A percentile compares a stretch with the other conserved stretches of the same genome.
Conservation (phyloP, 2,888 invertebrate species). For the Craniophora ligustri region DNA sequence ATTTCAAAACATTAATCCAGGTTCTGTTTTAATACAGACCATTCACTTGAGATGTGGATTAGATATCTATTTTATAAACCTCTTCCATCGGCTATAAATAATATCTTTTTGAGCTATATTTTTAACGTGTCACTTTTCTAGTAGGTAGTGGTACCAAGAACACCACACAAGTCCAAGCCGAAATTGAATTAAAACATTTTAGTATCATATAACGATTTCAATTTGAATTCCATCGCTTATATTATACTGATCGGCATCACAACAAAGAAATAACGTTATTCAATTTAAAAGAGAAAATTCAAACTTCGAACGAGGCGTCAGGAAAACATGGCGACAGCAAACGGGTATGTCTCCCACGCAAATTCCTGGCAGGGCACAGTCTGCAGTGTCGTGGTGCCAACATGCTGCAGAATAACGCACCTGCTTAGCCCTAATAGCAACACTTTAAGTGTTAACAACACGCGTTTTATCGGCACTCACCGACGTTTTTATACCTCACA, state of each 20-base stretch:
- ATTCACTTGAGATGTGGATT: background rate
- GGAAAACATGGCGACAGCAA: slow-evolving; percentile 67
- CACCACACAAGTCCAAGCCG: slow-evolving; percentile 1
- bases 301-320: slow-evolving; percentile 52
- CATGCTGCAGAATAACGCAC: slow-evolving; percentile 48
- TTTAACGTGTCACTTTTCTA: too few species aligned
- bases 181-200: slow-evolving; percentile 31
- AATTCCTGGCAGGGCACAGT: slow-evolving; percentile 74
- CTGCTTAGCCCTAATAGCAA: slow-evolving; percentile 45
- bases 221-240: slow-evolving; percentile 25
- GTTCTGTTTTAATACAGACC: background rate
- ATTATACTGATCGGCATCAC: slow-evolving; percentile 11
- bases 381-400: slow-evolving; percentile 47
- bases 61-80: background rate
- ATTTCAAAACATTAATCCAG: slow-evolving; percentile 5
- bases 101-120: background rate
- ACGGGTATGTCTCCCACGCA: slow-evolving; percentile 78
- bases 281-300: slow-evolving; percentile 44
- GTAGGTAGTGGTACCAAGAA: too few species aligned
- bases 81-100: too few species aligned
- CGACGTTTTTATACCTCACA: slow-evolving; percentile 37
- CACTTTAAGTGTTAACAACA: slow-evolving; percentile 44
- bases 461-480: slow-evolving; percentile 42
- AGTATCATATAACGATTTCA: slow-evolving; percentile 24
- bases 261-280: slow-evolving; percentile 39